A percentile compares a stretch with the other conserved stretches of the same genome.
Conservation (phyloP, 2,888 invertebrate genomes). For the Lasioglossum leucozonium region DNA sequence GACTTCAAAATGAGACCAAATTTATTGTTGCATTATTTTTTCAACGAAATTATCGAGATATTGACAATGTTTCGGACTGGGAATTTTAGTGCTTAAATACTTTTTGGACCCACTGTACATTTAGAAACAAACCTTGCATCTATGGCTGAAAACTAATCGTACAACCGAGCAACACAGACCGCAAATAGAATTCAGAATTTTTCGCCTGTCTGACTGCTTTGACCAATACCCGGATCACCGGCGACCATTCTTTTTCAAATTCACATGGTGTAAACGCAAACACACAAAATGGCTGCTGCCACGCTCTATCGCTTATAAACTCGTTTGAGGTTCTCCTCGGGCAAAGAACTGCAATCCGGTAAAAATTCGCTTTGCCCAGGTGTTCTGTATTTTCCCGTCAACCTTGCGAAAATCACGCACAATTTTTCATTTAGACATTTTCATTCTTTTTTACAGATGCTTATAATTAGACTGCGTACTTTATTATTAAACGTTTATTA, state of each 20-base stretch:
- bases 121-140: neutral
- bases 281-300: neutral
- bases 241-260: neutral
- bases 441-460: neutral
- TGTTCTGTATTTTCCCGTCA: neutral
- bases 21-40: no score
- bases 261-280: slow-evolving; percentile 1
- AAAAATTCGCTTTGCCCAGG: neutral
- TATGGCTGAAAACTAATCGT: neutral
- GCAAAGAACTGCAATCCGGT: neutral
- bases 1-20: no score
- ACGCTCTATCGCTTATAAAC: neutral
- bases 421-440: no score
- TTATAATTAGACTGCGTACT: neutral
- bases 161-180: neutral
- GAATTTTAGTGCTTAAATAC: neutral
- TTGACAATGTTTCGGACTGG: neutral
- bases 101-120: neutral
- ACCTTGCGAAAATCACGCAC: neutral
- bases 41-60: no score
- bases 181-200: neutral
- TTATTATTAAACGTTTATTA: no score
- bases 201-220: slow-evolving; percentile 7
- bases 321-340: neutral
- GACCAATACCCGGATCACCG: neutral